These are phyloP conservation scores for Exocentrus adspersus DNA, from an alignment of 2,888 invertebrate species.

Conservation along the genomic window DNA sequence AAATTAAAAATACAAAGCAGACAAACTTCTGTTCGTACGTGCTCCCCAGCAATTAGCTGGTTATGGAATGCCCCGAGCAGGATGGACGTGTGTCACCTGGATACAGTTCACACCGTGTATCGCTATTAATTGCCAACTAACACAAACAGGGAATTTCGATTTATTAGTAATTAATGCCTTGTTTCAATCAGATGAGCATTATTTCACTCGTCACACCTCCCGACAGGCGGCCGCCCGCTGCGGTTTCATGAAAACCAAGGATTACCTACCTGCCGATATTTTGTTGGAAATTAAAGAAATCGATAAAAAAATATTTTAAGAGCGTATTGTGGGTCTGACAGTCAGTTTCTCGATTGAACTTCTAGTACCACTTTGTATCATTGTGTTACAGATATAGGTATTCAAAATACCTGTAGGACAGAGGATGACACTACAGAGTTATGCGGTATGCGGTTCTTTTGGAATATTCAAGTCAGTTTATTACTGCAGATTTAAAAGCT, in stretches of 20 bases:
- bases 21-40: too few relatives aligned
- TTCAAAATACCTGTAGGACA: background rate
- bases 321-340: too few relatives aligned
- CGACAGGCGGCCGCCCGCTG: too few relatives aligned
- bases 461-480: slow-evolving; percentile 21
- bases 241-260: too few relatives aligned
- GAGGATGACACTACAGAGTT: background rate
- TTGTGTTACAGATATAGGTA: too few relatives aligned
- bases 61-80: background rate
- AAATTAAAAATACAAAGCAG: too few relatives aligned
- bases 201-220: background rate
- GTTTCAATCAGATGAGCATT: background rate
- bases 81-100: background rate
- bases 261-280: too few relatives aligned
- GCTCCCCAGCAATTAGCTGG: background rate
- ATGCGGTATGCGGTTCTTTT: background rate
- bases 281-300: too few relatives aligned
- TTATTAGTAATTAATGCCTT: background rate
- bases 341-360: too few relatives aligned
- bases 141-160: slow-evolving; percentile 1
- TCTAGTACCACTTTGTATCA: too few relatives aligned
- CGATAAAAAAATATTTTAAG: too few relatives aligned
- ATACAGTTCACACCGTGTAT: background rate
- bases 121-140: background rate
- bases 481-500: slow-evolving; percentile 32